A percentile compares a stretch with the other conserved stretches of the same genome.
These are phyloP conservation scores for Archocentrus centrarchus DNA, from an alignment of 2,113 vertebrate species.

Conservation along the genomic window DNA sequence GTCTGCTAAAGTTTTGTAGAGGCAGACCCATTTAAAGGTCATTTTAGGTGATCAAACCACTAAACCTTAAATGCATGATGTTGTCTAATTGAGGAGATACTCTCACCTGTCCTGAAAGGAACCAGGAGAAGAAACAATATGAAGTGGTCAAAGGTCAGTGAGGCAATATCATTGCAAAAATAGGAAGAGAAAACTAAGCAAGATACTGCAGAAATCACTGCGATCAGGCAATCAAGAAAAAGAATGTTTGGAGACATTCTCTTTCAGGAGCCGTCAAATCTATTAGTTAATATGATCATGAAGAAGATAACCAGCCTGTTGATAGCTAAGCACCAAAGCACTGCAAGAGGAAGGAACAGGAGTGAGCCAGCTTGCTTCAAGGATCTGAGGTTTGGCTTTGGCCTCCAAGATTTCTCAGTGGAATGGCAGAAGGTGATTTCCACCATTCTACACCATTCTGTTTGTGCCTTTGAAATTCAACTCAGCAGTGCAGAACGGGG, in stretches of 20 bases:
- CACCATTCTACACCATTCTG: no score
- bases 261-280: background rate
- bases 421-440: no score
- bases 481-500: background rate
- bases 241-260: background rate
- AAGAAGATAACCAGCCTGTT: background rate
- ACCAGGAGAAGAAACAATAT: background rate
- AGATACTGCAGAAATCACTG: background rate
- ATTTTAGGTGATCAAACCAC: background rate
- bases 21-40: background rate
- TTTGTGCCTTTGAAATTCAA: background rate
- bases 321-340: background rate
- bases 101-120: background rate
- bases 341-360: no score
- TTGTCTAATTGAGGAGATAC: background rate
- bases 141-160: no score
- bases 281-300: background rate
- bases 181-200: background rate
- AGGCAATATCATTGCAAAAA: no score
- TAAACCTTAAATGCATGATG: background rate
- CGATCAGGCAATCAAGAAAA: background rate
- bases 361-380: background rate
- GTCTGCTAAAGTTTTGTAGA: background rate
- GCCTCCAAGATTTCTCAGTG: background rate
- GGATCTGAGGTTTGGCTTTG: background rate